Conservation (phyloP, 2,888 invertebrate species). For the Pollenia labialis region DNA sequence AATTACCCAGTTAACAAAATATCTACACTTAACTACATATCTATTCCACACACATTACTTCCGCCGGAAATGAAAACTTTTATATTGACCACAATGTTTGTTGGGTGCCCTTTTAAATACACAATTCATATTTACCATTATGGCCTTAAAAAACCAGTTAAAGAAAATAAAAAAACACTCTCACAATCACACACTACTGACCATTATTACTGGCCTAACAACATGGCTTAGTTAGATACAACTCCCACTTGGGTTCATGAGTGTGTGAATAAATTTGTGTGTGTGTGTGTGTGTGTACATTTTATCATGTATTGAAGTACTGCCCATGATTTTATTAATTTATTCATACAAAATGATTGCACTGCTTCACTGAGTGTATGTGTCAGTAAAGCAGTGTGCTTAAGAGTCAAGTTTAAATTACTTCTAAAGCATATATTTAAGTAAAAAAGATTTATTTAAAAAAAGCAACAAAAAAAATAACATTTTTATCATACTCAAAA, state of each 20-base stretch:
- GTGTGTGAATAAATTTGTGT: not conserved
- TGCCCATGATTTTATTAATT: slow-evolving; percentile 58
- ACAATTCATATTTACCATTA: slow-evolving; percentile 47
- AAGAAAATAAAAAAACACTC: not conserved
- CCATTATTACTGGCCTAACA: slow-evolving; percentile 32
- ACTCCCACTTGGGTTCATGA: slow-evolving; percentile 27
- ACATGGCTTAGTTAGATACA: not conserved
- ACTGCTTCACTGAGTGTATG: not conserved
- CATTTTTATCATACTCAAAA: too few relatives aligned
- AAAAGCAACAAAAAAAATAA: too few relatives aligned
- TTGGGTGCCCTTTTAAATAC: slow-evolving; percentile 22
- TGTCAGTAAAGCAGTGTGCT: not conserved
- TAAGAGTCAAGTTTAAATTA: slow-evolving; percentile 42
- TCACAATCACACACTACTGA: slow-evolving; percentile 10
- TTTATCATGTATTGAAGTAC: not conserved
- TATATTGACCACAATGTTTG: not conserved
- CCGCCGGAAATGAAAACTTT: slow-evolving; percentile 2
- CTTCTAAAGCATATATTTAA: not conserved
- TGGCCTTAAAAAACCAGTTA: slow-evolving; percentile 31
- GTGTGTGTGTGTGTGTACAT: not conserved
- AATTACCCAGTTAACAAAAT: slow-evolving; percentile 26
- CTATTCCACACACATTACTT: not conserved
- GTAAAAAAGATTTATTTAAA: too few relatives aligned
- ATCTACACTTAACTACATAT: not conserved
- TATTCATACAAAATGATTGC: slow-evolving; percentile 66